Evolutionary conservation across 2,888 invertebrate genomes (phyloP), one percentile per base, ranked within the genome.

Genomic region (Phengaris alcon): DNA sequence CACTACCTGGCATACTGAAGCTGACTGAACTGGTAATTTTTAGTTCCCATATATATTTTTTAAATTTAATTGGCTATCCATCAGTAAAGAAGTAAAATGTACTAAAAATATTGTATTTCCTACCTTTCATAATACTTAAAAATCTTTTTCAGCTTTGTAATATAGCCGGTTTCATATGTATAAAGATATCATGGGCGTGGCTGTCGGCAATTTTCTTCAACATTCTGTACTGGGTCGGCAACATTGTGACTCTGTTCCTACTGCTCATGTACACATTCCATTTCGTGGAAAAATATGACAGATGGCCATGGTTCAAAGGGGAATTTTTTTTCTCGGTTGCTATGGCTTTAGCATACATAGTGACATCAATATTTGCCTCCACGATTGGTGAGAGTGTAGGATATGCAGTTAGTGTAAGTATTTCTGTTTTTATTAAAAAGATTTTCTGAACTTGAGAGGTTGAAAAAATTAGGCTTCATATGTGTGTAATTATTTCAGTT

Each of bases 301-400:
- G 94, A 82, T 95, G 97, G 83, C 98, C 98, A 0, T 98, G 98
- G 98, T 90, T 97, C 59, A 96, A 96, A 87, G 94, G 96, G 80
- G 97, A 98, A 90, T 95, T 97, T 81, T 91, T 95, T 74, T 97
- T 94, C 89, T 96, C 97, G 84, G 92, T 91, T 0, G 78, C 95
- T 0, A 96, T 97, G 95, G 91, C 95, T 0, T 84, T 96, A 15
- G 94, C 96, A 48, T 97, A 97, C 83, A 93, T 97, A 73, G 94
- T 97, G 74, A 97, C 97, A 15, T 95, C 97, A 0, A 94, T 96
- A 79, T 94, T 97, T 77, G 96, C 96, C 6, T 94, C 95, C 2
- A 94, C 95, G 0, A 93, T 94, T 73, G 94, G 91, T 0, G 94
- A 94, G 78, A 94, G 94, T 81, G 86, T 84, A 15, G 96, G 94